Evolutionary conservation across 2,113 vertebrate species (phyloP), one percentile per base, ranked within the genome.

Genomic region (Stictonetta naevosa): DNA sequence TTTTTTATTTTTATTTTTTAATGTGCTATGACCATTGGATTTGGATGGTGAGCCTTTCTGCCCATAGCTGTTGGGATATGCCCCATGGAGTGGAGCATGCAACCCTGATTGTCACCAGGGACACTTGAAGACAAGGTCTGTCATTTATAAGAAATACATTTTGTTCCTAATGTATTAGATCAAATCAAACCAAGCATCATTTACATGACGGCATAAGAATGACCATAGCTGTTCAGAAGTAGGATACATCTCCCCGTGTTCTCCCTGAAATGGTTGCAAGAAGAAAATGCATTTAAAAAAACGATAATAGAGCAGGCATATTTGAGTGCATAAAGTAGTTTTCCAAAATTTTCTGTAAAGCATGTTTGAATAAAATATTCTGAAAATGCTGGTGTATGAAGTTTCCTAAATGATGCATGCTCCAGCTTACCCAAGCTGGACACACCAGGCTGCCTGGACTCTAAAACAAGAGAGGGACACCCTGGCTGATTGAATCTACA

Each of bases 391-490:
- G 81, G 21, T 42, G 36, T 19, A 12, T 21, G 31, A 28, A 18
- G 12, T 63, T 13, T 50, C 48, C 68, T n/a, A 2, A 1, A 0
- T 11, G 34, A 36, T 6, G 8, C 11, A 1, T 8, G 22, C 58
- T 55, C 26, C 18, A 33, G 14, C 10, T 68, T 28, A 33, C 21
- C 14, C 1, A 1, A 62, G 33, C 67, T 48, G 50, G 56, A 31
- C 52, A 21, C 21, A 31, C 5, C 10, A 6, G 31, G n/a, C 31
- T 1, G 0, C 2, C 33, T 25, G 73, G 28, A 5, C 21, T 26
- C 13, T 63, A 21, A 53, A 76, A 3, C n/a, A 26, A 14, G 5
- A 8, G 11, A 23, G 5, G 13, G 50, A 9, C 20, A 10, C 13
- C 38, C n/a, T 3, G 29, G 19, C 6, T 36, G 8, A 5, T 25